phyloP scores from a whole-genome alignment of 2,888 invertebrate species.

The Nephrotoma flavescens region DNA sequence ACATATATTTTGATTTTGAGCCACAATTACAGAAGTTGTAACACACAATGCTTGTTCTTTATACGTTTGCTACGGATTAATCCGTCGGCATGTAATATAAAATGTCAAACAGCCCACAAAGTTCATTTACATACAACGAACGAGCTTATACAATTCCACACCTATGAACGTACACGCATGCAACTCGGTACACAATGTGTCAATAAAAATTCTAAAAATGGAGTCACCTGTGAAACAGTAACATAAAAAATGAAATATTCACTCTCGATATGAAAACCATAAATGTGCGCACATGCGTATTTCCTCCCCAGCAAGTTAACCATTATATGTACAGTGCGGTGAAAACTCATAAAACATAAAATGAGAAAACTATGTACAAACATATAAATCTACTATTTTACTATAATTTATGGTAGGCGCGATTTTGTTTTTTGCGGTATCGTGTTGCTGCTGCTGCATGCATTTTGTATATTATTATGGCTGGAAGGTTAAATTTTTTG shows the following conservation, averaged over 20 bases:
- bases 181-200: neutral
- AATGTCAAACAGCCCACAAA: no score
- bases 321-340: neutral
- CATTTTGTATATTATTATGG: neutral
- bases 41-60: no score
- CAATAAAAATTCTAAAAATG: neutral
- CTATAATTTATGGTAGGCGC: constrained; percentile 1
- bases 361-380: neutral
- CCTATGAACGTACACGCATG: no score
- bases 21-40: no score
- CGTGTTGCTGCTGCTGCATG: neutral
- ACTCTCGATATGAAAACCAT: neutral
- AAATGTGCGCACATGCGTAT: neutral
- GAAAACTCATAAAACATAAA: neutral
- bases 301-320: neutral
- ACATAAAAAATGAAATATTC: no score
- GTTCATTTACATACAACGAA: no score
- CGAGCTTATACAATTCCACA: no score
- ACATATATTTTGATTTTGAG: no score
- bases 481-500: neutral
- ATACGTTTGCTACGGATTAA: no score
- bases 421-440: neutral
- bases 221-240: neutral
- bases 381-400: neutral
- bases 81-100: no score